phyloP scores from a whole-genome alignment of 2,113 vertebrate species.

The Zosterops hypoxanthus region DNA sequence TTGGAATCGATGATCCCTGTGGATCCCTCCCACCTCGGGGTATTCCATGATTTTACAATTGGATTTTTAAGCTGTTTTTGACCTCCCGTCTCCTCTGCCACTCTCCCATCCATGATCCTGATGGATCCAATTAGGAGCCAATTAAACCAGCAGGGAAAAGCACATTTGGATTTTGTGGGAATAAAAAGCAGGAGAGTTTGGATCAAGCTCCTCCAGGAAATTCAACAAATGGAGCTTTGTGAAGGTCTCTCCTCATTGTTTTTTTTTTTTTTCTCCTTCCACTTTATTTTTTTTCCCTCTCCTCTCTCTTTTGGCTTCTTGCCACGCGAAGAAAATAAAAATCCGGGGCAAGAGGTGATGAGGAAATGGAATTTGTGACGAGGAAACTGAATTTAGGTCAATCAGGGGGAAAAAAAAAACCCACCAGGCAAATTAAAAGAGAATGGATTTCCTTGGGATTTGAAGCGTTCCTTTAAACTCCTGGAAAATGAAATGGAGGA shows the following conservation, averaged over 20 bases:
- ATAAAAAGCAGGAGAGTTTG: neutral
- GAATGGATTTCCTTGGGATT: too few species aligned
- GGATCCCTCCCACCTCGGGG: accelerated
- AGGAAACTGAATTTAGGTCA: too few species aligned
- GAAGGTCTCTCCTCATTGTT: neutral
- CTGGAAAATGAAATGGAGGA: too few species aligned
- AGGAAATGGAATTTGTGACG: neutral
- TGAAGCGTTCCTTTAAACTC: too few species aligned
- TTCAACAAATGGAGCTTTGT: neutral
- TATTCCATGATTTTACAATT: neutral
- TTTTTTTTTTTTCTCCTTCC: accelerated
- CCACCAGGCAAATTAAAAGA: too few species aligned
- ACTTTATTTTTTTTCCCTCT: too few species aligned
- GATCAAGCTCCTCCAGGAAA: neutral
- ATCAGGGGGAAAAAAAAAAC: too few species aligned
- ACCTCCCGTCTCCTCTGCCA: neutral
- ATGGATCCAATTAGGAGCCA: neutral
- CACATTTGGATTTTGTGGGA: neutral
- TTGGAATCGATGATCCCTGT: neutral
- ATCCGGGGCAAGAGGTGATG: neutral
- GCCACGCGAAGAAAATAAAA: neutral
- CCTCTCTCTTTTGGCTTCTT: neutral
- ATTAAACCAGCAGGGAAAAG: neutral
- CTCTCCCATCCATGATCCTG: accelerated
- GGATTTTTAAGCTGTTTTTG: accelerated